Evolutionary conservation across 2,888 invertebrate species (phyloP), one percentile per base, ranked within the genome.

Genomic region (Athalia cordata): DNA sequence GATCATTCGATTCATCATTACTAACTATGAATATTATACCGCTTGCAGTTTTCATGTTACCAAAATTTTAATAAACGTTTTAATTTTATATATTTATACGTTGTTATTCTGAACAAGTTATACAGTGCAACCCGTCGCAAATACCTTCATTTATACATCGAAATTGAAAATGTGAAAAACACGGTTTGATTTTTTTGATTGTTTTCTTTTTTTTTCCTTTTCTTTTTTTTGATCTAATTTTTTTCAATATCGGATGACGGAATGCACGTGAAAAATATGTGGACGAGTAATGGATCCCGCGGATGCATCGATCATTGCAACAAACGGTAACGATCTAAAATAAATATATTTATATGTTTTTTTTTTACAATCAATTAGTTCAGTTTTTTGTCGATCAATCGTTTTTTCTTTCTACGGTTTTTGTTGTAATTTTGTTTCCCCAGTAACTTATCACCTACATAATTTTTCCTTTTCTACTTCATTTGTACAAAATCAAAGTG

Each of bases 221-320:
- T 66, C 5, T n/a, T 59, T 11, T 49, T n/a, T n/a, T n/a, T n/a
- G n/a, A 49, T 49, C 13, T 66, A 4, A 5, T 47, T 49, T 65
- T 29, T 47, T 65, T 49, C 6, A 13, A 59, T n/a, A 4, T 49
- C 66, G 47, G 49, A 66, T 49, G 15, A 13, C 11, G 4, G 8
- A 29, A 29, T 29, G 29, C 47, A 15, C 52, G 2, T 5, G 6
- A 11, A 57, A 13, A 59, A 13, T 15, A 57, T 72, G 72, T 15
- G 5, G 43, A 59, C 45, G 59, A 72, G 59, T 45, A 72, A 72
- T 72, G 72, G 59, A 72, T 72, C 72, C 2, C 47, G 59, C 72
- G 59, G 59, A n/a, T 72, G 45, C 29, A 29, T 29, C 29, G 29
- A 29, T 29, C 2, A 29, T 29, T 29, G 29, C 29, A 29, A 59